Evolutionary conservation across 2,888 invertebrate species (phyloP), one percentile per base, ranked within the genome.

Genomic region (Neoscelio sp.): DNA sequence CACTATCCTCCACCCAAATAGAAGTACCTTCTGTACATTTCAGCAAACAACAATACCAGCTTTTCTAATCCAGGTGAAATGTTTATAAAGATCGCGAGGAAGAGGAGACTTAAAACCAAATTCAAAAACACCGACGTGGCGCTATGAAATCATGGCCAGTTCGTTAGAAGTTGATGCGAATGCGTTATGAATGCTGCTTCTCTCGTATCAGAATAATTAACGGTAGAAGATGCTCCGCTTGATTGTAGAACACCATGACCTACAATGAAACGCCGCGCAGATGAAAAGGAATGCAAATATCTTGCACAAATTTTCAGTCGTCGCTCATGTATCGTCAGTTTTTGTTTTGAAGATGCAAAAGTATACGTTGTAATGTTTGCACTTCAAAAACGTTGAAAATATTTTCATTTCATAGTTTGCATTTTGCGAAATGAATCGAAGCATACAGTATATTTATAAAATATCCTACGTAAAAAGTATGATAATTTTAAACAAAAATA

Each of bases 191-290:
- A 15, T 58, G 28, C 28, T 23, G 35, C 26, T 62, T 73, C 42
- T 35, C 62, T 35, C 8, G 35, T 50, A 40, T 48, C 48, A 40
- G 58, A 74, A 65, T 58, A 65, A 74, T 74, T 65, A 65, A 74
- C 74, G 56, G 74, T 74, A 74, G 65, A 64, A 50, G 74, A 65
- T 58, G 74, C 65, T 74, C 65, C 56, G 65, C 42, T 65, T 65
- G 50, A 74, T 74, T 65, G 74, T 74, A 58, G 48, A 58, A 65
- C 65, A 56, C 65, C 74, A 65, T 65, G 74, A 74, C 74, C 74
- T 65, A 74, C 65, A 74, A 74, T 35, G 30, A 38, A 62, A 44
- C 71, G 48, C 35, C 44, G 60, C 17, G 50, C 18, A 33, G 13
- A 58, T 48, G 28, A 68, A 68, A 60, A 58, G 30, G 23, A 23